Base-by-base conservation (phyloP, 1,140 invertebrate genomes). In the Brachionus sp. region DNA sequence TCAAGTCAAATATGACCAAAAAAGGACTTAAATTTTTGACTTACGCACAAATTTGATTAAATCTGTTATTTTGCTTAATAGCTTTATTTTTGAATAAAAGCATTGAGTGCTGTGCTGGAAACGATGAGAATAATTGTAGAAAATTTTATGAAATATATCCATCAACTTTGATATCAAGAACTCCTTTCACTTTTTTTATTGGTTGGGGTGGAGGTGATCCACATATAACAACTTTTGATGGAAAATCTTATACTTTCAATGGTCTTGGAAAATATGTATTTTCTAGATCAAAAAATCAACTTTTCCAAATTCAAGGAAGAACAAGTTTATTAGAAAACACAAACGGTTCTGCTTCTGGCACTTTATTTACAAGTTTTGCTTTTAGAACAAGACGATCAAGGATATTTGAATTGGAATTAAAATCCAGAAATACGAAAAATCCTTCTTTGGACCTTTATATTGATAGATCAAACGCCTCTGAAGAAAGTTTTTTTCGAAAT, bases 191-290 rank as follows among this genome's bases (percentile, higher is more conserved):
- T n/a, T n/a, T 73, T 10, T 25, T 25, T 16, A 73, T 25, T 16
- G 19, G 25, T 50, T 78, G 75, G 75, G 75, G 42, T 53, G 42
- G 39, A n/a, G 75, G 75, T 29, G 75, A 78, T 78, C 75, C 75
- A 9, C 75, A 78, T 39, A 33, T 78, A 13, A 78, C 75, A 13
- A 78, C 75, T 35, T 78, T 50, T 53, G 75, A 78, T 37, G 35
- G 35, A 19, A 50, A 50, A 2, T 50, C 42, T 2, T 78, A 78
- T 13, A 50, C 75, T 2, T 78, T 78, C 23, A 78, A 78, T 37
- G 75, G 75, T 9, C n/a, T 50, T 29, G 75, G 75, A 25, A 78
- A 78, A 78, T 78, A 50, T 78, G 9, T 78, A 37, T n/a, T 78
- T 9, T 10, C 75, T 1, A 53, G 44, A 78, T 42, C 75, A 29